Conservation (phyloP, 2,113 vertebrate genomes). For the Verasper variegatus region DNA sequence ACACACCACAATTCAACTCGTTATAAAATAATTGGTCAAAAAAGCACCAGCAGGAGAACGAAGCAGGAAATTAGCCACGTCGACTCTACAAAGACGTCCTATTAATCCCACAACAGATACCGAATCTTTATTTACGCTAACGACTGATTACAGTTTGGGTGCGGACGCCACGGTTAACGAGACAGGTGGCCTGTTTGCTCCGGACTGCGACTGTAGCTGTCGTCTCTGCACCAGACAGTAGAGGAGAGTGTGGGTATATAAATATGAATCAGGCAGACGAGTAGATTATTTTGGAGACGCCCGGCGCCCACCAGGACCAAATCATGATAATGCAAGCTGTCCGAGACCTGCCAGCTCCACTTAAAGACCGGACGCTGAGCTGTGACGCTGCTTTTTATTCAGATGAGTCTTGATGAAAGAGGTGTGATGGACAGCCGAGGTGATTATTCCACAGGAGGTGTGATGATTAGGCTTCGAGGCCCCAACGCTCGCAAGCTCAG, state of each 20-base stretch:
- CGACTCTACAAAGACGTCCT: neutral
- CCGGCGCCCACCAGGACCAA: slow-evolving; percentile 13
- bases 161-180: neutral
- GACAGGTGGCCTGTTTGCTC: slow-evolving; percentile 9
- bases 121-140: slow-evolving; percentile 29
- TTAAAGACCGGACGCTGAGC: slow-evolving; percentile 33
- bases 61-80: slow-evolving; percentile 28
- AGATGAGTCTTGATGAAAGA: slow-evolving; percentile 53
- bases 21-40: slow-evolving; percentile 28
- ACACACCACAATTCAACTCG: neutral
- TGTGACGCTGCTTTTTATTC: slow-evolving; percentile 21
- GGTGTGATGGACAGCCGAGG: slow-evolving; percentile 57
- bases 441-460: slow-evolving; percentile 58
- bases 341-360: slow-evolving; percentile 35
- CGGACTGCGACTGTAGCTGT: no score
- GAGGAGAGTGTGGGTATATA: neutral
- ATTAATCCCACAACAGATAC: neutral
- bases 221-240: no score
- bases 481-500: neutral
- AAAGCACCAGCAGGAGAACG: neutral
- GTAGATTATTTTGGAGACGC: no score
- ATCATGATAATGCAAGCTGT: slow-evolving; percentile 33
- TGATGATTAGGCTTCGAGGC: slow-evolving; percentile 40
- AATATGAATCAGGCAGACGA: neutral
- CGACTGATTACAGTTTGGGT: slow-evolving; percentile 21